phyloP scores from a whole-genome alignment of 2,888 invertebrate genomes.

The Polyploca ridens region DNA sequence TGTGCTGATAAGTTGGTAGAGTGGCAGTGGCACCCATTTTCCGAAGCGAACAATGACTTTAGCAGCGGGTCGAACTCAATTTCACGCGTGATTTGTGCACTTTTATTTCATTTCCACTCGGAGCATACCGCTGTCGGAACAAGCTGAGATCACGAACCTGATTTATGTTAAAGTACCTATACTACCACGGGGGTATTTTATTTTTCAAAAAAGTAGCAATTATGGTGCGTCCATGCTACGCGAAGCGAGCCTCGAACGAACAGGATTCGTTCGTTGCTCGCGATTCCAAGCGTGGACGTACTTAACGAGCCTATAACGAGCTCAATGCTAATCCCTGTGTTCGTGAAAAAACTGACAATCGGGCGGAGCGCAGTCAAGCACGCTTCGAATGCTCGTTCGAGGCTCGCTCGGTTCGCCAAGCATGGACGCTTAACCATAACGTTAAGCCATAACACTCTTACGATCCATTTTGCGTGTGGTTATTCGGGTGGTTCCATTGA shows the following conservation, averaged over 20 bases:
- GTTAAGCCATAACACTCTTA: neutral
- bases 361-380: no score
- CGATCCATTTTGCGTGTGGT: neutral
- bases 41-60: slow-evolving; percentile 68
- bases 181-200: slow-evolving; percentile 4
- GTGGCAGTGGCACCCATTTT: slow-evolving; percentile 53
- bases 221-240: no score
- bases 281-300: no score
- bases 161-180: slow-evolving; percentile 27
- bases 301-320: no score
- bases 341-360: no score
- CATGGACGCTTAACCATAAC: no score
- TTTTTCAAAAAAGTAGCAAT: no score
- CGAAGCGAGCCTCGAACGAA: no score
- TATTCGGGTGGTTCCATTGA: slow-evolving; percentile 21
- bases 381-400: no score
- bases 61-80: slow-evolving; percentile 74
- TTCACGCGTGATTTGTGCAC: slow-evolving; percentile 81
- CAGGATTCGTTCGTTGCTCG: no score
- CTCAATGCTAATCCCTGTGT: no score
- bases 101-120: slow-evolving; percentile 77
- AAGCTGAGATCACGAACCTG: slow-evolving; percentile 37
- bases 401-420: no score
- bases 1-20: slow-evolving; percentile 24
- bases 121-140: slow-evolving; percentile 53